Base-by-base conservation (phyloP, 2,888 invertebrate genomes). In the Camptogramma bilineatum region DNA sequence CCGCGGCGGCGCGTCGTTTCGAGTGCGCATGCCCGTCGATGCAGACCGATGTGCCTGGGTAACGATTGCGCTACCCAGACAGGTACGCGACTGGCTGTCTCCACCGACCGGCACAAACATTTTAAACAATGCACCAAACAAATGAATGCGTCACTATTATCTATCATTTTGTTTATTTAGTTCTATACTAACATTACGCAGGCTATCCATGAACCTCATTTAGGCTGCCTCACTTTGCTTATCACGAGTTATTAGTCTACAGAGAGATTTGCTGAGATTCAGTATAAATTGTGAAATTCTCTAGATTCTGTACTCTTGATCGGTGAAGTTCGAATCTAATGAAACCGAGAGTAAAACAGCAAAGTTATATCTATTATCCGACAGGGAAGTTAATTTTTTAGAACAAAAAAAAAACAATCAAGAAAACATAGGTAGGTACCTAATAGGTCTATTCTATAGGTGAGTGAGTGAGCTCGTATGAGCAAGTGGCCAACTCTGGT, bases 1-100 rank as follows among this genome's bases (percentile, higher is more conserved):
- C 80, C 68, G 57, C 70, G 55, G 52, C 56, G 80, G 56, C 70
- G 79, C 79, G 69, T 75, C 77, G 66, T 77, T 31, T 28, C 48
- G 52, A 57, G 77, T 88, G 91, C 93, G 92, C 92, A 92, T 93
- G 92, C 86, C 77, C 83, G 86, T 72, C 84, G 85, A 86, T 91
- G 92, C 91, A 91, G 90, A 88, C 89, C 86, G 88, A 84, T 86
- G 87, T 84, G 86, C 77, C 81, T 82, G 80, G 81, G 86, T 92
- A 92, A 92, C 91, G 93, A 93, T 93, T 93, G 88, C 85, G 86
- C 81, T 76, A 75, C 79, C 82, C 81, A 86, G 86, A 87, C 88
- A 86, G 85, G 84, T 85, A 88, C 87, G 86, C 87, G 91, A 88
- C 91, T 88, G 79, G 83, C 87, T 88, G 92, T 91, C 92, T 91